A percentile compares a stretch with the other conserved stretches of the same genome.
phyloP scores from a whole-genome alignment of 2,797 vertebrate genomes.

The Gadopsis marmoratus region DNA sequence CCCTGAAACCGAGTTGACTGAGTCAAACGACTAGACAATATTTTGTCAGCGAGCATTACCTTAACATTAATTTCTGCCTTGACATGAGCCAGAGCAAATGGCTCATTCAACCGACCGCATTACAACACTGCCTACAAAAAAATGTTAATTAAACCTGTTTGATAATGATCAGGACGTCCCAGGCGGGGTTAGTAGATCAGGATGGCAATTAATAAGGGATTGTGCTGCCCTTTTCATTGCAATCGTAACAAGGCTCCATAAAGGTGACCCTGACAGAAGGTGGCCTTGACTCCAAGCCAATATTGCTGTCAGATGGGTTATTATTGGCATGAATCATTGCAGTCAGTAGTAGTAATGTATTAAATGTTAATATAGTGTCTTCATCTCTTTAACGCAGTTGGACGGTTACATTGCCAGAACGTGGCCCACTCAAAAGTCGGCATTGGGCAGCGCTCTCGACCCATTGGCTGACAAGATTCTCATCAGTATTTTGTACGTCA shows the following conservation, averaged over 20 bases:
- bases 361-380: too few species aligned
- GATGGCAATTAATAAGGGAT: too few species aligned
- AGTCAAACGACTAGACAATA: background rate
- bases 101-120: background rate
- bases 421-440: conserved; percentile 97
- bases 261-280: background rate
- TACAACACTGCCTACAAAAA: too few species aligned
- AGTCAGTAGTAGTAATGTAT: too few species aligned
- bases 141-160: background rate
- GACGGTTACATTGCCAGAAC: conserved; percentile 98
- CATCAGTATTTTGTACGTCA: conserved; percentile 95
- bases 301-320: background rate
- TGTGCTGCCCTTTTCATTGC: background rate
- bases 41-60: background rate
- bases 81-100: background rate
- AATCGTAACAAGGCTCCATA: background rate
- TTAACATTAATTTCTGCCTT: background rate
- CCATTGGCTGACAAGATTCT: conserved; percentile 99
- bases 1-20: background rate
- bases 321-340: background rate
- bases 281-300: background rate
- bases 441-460: conserved; percentile 96
- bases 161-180: background rate
- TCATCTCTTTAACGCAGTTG: conserved; percentile 81
- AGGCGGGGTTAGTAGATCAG: background rate